Evolutionary conservation across 2,113 vertebrate genomes (phyloP), one percentile per base, ranked within the genome.

Genomic region (Saccopteryx leptura): DNA sequence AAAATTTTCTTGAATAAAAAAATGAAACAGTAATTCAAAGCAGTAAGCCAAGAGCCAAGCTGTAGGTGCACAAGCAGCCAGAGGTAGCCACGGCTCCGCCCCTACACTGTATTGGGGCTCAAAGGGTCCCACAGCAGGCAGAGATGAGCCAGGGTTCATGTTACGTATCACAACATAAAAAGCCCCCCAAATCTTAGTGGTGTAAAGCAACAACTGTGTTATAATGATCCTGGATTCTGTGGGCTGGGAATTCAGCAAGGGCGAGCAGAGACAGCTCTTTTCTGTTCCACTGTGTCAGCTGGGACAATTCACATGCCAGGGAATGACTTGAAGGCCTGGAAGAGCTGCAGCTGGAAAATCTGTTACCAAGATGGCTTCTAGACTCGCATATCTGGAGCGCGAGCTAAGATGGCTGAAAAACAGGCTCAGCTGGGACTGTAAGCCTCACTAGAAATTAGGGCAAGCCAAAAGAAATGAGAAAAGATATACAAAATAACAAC

Each of bases 321-420:
- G 65, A 93, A 50, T 31, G 66, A 71, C 72, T 19, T 52, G 60
- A 61, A 39, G n/a, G 10, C 11, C 13, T 31, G 60, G 54, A 58
- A 63, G 48, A 92, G 61, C 24, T 68, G 28, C 33, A 21, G 2
- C 46, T 85, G 11, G 23, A 93, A n/a, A 88, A 80, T 17, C 24
- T 58, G 61, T 76, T 88, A 94, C 46, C 68, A 88, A 72, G 39
- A 79, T 71, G 87, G 54, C 54, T 80, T 75, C 66, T 81, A 81
- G 86, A 75, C 46, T 71, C 26, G 19, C 21, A 13, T 21, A 8
- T 76, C 24, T 76, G 83, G 23, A 89, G 39, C 83, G 76, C 4
- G 11, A 74, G 50, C 46, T 69, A 21, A 21, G 31, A 66, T 61
- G 18, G 9, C 54, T 48, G 39, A 80, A 66, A 48, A 33, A 9